Evolutionary conservation across 2,888 invertebrate genomes (phyloP).

Genomic region (Erynnis tages): DNA sequence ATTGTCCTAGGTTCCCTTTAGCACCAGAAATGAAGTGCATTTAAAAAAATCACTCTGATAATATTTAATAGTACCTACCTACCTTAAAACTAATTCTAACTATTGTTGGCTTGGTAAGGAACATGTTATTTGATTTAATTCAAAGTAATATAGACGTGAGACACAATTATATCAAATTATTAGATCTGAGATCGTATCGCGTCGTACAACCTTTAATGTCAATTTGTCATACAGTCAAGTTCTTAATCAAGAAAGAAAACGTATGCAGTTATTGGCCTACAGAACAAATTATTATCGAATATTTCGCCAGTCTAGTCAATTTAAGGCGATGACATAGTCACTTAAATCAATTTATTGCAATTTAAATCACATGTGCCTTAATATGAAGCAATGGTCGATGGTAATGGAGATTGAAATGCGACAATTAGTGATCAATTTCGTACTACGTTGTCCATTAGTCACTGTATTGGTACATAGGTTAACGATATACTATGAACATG

Average conservation of each 20-base stretch:
- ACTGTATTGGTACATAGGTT: neutral
- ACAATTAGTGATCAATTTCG: slow-evolving; percentile 25
- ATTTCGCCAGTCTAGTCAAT: slow-evolving; percentile 19
- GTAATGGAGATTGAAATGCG: slow-evolving; percentile 28
- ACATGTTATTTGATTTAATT: no score
- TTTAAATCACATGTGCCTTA: slow-evolving; percentile 27
- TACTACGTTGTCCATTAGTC: neutral
- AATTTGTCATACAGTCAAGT: neutral
- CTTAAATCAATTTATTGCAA: slow-evolving; percentile 25
- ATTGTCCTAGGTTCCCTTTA: no score
- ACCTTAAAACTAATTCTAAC: no score
- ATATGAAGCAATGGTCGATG: slow-evolving; percentile 31
- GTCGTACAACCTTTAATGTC: slow-evolving; percentile 1
- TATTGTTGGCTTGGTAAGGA: no score
- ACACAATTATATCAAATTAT: neutral
- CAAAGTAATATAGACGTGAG: no score
- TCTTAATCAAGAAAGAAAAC: neutral
- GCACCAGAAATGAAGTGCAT: no score
- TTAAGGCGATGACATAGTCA: slow-evolving; percentile 24
- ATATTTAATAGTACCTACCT: no score
- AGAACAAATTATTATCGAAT: slow-evolving; percentile 14
- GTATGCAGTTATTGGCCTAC: slow-evolving; percentile 5
- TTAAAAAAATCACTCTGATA: no score
- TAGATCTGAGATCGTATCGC: neutral
- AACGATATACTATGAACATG: neutral